phyloP scores from a whole-genome alignment of 2,888 invertebrate genomes.

The Perdita meconis region DNA sequence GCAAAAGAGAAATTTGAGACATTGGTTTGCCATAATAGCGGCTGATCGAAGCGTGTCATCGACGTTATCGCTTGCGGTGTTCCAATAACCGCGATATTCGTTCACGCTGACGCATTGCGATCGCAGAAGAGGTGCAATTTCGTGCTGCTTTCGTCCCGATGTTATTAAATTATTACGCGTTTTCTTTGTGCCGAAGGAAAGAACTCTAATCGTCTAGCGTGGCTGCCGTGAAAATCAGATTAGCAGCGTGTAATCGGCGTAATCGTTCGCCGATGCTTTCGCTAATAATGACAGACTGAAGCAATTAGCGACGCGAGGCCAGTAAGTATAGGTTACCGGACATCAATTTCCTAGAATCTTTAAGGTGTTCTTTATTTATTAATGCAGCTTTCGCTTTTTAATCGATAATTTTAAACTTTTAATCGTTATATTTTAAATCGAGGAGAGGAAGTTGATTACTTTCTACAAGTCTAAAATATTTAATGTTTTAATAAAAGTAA shows the following conservation, averaged over 20 bases:
- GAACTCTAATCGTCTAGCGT: neutral
- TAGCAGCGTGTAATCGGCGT: constrained; percentile 7
- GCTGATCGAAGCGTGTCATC: constrained; percentile 33
- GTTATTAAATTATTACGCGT: neutral
- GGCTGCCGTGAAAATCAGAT: neutral
- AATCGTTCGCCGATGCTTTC: neutral
- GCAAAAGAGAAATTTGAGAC: constrained; percentile 30
- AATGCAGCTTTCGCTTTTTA: no score
- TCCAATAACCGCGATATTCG: constrained; percentile 36
- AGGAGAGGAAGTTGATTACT: no score
- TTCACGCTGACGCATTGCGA: neutral
- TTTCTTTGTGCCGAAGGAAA: neutral
- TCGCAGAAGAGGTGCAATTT: constrained; percentile 9
- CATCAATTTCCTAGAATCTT: neutral
- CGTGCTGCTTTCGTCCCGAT: neutral
- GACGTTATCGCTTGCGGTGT: constrained; percentile 41
- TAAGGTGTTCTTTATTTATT: no score
- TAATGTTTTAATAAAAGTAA: no score
- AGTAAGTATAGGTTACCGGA: neutral
- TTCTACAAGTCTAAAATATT: no score
- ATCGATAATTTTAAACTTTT: no score
- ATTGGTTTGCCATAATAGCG: constrained; percentile 42
- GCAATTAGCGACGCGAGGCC: constrained; percentile 18
- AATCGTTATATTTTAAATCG: no score
- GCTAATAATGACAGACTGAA: constrained; percentile 8